Evolutionary conservation across 2,888 invertebrate species (phyloP), one percentile per base, ranked within the genome.

Genomic region (Leptura quadrifasciata): DNA sequence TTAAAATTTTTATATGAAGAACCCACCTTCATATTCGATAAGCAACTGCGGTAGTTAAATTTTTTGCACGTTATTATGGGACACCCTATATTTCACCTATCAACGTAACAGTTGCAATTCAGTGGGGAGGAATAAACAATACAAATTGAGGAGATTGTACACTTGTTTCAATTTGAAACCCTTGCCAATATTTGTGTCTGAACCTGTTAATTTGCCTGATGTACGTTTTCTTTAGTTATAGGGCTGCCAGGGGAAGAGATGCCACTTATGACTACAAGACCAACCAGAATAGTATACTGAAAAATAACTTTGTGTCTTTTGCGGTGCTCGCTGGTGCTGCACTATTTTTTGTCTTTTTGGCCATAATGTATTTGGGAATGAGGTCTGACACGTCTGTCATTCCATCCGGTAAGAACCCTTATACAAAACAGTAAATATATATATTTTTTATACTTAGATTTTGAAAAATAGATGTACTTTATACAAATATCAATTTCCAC

Each of bases 361-460:
- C 92, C 82, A 91, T 94, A 83, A 90, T 93, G 89, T 94, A 94
- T 88, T 90, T 94, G 88, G 93, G 93, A 82, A 93, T 93, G 88
- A 91, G 90, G 86, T 91, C 91, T 75, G 92, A 92, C 81, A 91
- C 91, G 57, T 90, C 91, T 8, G 90, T 90, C 76, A 92, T 90
- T 83, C 90, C 90, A 87, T 90, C 90, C 85, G 92, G 89, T 89
- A 93, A 89, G 88, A 83, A 77, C 58, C 80, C 79, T 63, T 81
- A 83, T 61, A 57, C 57, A 58, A 31, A 47, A 35, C 58, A 27
- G 39, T 69, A 47, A 69, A 12, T 58, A 67, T 47, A 47, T 6
- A n/a, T 5, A n/a, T 47, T 3, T 67, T 60, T 69, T 68, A 70
- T n/a, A 15, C 27, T 47, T 0, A 61, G 39, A 21, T 58, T 54